Conservation (phyloP, 1,140 invertebrate species). For the Antheraea mylitta region DNA sequence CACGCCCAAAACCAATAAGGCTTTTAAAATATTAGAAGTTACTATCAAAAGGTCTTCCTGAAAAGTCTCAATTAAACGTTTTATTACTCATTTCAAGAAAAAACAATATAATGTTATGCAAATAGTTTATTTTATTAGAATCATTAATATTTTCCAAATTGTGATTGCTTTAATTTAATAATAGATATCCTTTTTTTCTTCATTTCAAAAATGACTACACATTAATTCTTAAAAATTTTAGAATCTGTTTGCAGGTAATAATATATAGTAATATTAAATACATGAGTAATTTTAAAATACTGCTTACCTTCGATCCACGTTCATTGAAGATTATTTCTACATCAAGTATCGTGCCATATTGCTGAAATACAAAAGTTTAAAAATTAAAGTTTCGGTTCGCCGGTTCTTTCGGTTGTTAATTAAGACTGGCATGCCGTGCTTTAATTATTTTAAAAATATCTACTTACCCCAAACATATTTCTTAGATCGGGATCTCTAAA, state of each 20-base stretch:
- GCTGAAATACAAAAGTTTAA: constrained; percentile 85
- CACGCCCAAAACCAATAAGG: no score
- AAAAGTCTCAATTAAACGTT: neutral
- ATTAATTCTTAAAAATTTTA: constrained; percentile 52
- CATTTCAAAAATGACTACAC: constrained; percentile 44
- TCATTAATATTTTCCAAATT: neutral
- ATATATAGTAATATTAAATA: constrained; percentile 12
- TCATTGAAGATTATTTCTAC: constrained; percentile 99
- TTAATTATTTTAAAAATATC: constrained; percentile 69
- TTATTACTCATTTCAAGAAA: neutral
- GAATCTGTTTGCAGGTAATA: constrained; percentile 41
- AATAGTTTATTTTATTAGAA: neutral
- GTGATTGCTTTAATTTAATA: constrained; percentile 4
- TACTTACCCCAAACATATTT: constrained; percentile 99
- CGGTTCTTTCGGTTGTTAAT: constrained; percentile 4
- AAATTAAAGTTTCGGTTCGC: constrained; percentile 5
- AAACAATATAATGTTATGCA: no score
- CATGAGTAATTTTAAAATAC: constrained; percentile 18
- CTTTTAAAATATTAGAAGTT: no score
- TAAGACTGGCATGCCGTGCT: constrained; percentile 36
- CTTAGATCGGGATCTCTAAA: constrained; percentile 98
- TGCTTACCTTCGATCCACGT: constrained; percentile 98
- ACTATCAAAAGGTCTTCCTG: neutral
- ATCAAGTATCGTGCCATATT: constrained; percentile 98
- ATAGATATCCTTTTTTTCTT: neutral